Evolutionary conservation across 2,797 vertebrate species (phyloP).

Genomic region (Ceryle rudis): DNA sequence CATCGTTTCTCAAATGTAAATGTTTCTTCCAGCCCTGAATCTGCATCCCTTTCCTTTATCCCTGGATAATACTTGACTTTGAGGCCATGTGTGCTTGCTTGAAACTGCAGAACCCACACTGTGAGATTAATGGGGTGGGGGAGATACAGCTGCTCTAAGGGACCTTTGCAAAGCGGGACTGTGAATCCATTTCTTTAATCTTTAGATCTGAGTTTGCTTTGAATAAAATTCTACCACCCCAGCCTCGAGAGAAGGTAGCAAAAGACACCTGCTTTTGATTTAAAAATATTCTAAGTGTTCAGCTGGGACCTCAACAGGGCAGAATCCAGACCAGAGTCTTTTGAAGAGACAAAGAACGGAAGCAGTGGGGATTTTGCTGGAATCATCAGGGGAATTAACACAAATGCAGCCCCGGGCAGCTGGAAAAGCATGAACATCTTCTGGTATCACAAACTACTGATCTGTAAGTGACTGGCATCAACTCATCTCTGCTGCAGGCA

Average conservation of each 20-base stretch:
- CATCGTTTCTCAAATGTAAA: not conserved
- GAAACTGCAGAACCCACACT: not conserved
- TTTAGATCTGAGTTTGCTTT: not conserved
- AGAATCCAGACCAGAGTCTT: not conserved
- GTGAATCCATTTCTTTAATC: not conserved
- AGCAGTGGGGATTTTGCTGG: not conserved
- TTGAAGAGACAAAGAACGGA: not conserved
- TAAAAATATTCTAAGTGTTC: not conserved
- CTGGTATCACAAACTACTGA: not conserved
- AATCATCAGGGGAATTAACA: not conserved
- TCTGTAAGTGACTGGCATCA: not conserved
- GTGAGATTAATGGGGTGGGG: not conserved
- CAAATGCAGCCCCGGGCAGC: not conserved
- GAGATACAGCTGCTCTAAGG: rapidly evolving
- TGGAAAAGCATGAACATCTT: not conserved
- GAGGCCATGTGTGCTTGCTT: not conserved
- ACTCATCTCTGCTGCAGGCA: not conserved
- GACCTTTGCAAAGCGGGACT: not conserved
- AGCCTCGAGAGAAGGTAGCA: not conserved
- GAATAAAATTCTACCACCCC: not conserved
- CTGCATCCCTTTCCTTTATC: not conserved
- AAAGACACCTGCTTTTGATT: not conserved
- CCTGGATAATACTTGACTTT: not conserved
- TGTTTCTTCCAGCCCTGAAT: not conserved
- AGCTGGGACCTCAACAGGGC: not conserved